Conservation (phyloP, 2,888 invertebrate genomes). For the Acanthopleura granulata region DNA sequence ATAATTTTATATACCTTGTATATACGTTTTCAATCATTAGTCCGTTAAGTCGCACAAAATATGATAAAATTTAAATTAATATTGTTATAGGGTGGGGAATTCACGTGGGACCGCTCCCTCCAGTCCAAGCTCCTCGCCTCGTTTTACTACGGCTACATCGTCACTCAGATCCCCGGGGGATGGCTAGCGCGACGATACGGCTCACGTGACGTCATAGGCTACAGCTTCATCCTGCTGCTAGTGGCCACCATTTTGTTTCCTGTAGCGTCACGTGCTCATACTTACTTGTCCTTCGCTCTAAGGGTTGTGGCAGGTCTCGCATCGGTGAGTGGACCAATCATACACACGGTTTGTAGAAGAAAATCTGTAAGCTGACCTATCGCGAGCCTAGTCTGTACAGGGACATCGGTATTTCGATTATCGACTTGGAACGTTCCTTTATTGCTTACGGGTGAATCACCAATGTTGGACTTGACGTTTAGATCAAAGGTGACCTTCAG, state of each 20-base stretch:
- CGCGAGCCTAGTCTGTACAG: too few relatives aligned
- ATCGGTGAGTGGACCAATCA: slow-evolving; percentile 45
- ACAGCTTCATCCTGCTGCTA: slow-evolving; percentile 53
- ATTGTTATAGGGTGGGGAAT: slow-evolving; percentile 40
- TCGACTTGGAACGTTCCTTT: too few relatives aligned
- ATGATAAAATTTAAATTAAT: too few relatives aligned
- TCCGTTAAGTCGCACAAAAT: too few relatives aligned
- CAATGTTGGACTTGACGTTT: too few relatives aligned
- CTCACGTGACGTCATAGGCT: slow-evolving; percentile 63
- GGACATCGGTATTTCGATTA: too few relatives aligned
- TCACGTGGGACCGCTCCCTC: slow-evolving; percentile 45
- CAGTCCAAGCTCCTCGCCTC: slow-evolving; percentile 48
- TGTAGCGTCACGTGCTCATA: slow-evolving; percentile 47
- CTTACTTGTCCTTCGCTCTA: slow-evolving; percentile 48
- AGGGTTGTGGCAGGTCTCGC: slow-evolving; percentile 55
- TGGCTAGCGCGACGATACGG: slow-evolving; percentile 52
- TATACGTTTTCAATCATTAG: too few relatives aligned
- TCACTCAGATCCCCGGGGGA: slow-evolving; percentile 49
- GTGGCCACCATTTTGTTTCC: slow-evolving; percentile 54
- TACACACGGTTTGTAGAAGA: too few relatives aligned
- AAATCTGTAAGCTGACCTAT: too few relatives aligned
- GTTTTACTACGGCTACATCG: slow-evolving; percentile 57
- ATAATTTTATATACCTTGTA: too few relatives aligned
- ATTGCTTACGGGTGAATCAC: too few relatives aligned
- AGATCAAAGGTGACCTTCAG: too few relatives aligned